Percentiles rank a stretch among this genome's conserved stretches.
phyloP scores from a whole-genome alignment of 2,797 vertebrate species.

The Picus viridis region DNA sequence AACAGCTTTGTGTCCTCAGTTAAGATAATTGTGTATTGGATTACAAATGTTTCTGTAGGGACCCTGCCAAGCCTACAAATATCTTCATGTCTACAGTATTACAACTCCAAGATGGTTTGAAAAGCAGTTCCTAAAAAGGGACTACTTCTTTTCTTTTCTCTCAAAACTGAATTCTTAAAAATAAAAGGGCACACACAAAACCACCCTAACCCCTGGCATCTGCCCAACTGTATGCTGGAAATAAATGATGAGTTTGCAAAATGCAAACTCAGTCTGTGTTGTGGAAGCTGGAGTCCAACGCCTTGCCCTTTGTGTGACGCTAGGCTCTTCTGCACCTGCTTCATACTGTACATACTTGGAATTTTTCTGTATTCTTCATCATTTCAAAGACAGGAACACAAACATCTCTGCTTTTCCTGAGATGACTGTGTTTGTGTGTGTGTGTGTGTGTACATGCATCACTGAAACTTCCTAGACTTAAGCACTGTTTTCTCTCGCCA shows the following conservation, averaged over 20 bases:
- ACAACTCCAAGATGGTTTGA: background rate
- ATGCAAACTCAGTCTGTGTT: background rate
- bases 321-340: slow-evolving; percentile 60
- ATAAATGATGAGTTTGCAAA: background rate
- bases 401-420: slow-evolving; percentile 70
- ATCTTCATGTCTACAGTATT: background rate
- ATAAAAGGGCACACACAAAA: background rate
- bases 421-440: background rate
- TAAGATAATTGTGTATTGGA: background rate
- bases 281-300: background rate
- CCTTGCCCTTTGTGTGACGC: background rate
- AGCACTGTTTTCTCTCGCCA: slow-evolving; percentile 76
- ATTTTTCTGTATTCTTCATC: slow-evolving; percentile 62
- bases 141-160: background rate
- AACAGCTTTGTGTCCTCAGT: background rate
- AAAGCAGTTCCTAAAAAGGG: background rate
- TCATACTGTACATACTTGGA: slow-evolving; percentile 50
- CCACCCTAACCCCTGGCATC: background rate
- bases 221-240: background rate
- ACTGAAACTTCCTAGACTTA: slow-evolving; percentile 74
- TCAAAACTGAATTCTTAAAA: background rate
- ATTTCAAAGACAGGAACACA: slow-evolving; percentile 70
- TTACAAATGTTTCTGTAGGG: background rate
- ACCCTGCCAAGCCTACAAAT: background rate
- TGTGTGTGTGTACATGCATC: background rate